Evolutionary conservation across 1,140 invertebrate genomes (phyloP).

Genomic region (Drosophila murphyi): DNA sequence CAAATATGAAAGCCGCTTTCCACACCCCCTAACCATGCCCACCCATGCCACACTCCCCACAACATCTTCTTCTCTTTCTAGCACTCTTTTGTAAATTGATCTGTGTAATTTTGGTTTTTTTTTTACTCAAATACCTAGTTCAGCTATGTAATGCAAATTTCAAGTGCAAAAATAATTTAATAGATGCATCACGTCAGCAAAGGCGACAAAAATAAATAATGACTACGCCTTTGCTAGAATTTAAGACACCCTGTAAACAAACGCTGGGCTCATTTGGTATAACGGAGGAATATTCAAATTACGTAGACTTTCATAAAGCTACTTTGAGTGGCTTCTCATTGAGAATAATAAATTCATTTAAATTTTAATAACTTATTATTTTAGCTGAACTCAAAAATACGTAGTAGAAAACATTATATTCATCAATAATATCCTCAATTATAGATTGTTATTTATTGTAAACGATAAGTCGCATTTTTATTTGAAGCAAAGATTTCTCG

Average conservation of each 20-base stretch:
- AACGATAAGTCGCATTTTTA: too few species aligned
- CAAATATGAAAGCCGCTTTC: conserved; percentile 1
- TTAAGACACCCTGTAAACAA: neutral
- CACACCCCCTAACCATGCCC: conserved; percentile 11
- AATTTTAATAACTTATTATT: too few species aligned
- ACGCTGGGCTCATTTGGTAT: too few species aligned
- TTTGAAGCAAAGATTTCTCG: too few species aligned
- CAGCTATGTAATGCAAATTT: conserved; percentile 68
- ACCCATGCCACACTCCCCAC: neutral
- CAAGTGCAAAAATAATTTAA: conserved; percentile 64
- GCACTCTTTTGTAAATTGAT: conserved; percentile 69
- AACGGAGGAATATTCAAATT: too few species aligned
- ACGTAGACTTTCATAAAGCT: too few species aligned
- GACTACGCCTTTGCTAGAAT: neutral
- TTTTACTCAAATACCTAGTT: conserved; percentile 30
- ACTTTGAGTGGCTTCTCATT: too few species aligned
- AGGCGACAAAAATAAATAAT: neutral
- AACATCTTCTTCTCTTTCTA: conserved; percentile 4
- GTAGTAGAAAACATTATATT: too few species aligned
- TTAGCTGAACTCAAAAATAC: too few species aligned
- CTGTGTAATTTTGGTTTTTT: conserved; percentile 54
- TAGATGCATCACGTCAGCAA: conserved; percentile 34
- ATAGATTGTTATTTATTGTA: too few species aligned
- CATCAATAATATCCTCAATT: too few species aligned
- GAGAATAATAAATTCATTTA: too few species aligned